Evolutionary conservation across 1,140 invertebrate species (phyloP).

Genomic region (Pogonomyrmex californicus): DNA sequence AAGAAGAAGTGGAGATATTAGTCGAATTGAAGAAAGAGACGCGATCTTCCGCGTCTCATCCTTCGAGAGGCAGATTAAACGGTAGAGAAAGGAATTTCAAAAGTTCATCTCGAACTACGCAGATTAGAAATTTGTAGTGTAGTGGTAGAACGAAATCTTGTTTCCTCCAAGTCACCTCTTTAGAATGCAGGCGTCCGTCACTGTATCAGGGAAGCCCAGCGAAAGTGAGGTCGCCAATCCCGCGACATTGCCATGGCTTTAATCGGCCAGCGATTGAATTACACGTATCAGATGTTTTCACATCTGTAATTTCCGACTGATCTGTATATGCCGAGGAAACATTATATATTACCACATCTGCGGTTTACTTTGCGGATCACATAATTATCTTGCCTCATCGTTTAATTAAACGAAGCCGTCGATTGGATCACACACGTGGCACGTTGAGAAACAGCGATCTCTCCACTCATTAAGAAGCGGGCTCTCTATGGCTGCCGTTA

Average conservation of each 20-base stretch:
- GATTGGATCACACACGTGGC: not conserved
- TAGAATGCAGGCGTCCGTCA: not conserved
- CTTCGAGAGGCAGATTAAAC: not conserved
- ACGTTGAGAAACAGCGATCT: not conserved
- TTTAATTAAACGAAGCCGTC: conserved; percentile 16
- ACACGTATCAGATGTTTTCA: conserved; percentile 3
- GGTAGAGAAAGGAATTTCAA: not conserved
- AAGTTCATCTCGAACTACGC: not conserved
- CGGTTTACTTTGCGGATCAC: not conserved
- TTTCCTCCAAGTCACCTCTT: not conserved
- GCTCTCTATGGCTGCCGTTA: not conserved
- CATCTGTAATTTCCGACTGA: not conserved
- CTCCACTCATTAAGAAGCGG: not conserved
- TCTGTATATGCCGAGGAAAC: not conserved
- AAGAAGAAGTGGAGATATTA: not conserved
- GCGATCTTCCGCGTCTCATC: too few species aligned
- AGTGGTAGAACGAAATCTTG: not conserved
- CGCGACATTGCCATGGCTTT: not conserved
- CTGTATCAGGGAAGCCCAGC: conserved; percentile 18
- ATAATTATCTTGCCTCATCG: conserved; percentile 9
- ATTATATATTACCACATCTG: not conserved
- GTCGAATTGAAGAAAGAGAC: too few species aligned
- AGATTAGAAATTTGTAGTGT: conserved; percentile 6
- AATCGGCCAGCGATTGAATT: conserved; percentile 20
- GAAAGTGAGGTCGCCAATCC: conserved; percentile 14